These are phyloP conservation scores for Mactra quadrangularis DNA, from an alignment of 1,140 invertebrate species.

Conservation along the genomic window DNA sequence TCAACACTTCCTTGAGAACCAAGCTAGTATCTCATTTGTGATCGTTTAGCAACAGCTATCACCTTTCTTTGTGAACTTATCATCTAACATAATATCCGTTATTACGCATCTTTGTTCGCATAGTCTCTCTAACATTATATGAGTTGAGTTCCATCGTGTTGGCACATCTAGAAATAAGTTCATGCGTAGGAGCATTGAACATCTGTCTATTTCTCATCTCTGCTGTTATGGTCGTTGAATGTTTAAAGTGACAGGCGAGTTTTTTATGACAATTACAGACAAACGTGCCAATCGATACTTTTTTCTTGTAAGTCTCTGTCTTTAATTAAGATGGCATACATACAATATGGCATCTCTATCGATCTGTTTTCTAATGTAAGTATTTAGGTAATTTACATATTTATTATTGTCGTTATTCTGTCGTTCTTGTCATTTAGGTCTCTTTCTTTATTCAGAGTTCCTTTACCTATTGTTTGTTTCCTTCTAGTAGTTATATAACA, in stretches of 20 bases:
- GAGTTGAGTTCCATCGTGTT: conserved; percentile 67
- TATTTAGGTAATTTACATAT: too few relatives aligned
- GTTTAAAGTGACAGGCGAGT: neutral
- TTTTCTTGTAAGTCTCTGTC: too few relatives aligned
- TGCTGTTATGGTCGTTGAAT: conserved; percentile 15
- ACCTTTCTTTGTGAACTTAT: neutral
- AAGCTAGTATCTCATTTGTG: neutral
- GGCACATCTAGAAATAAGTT: conserved; percentile 64
- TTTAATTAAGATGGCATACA: too few relatives aligned
- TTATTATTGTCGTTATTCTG: too few relatives aligned
- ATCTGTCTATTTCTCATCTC: conserved; percentile 38
- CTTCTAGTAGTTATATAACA: too few relatives aligned
- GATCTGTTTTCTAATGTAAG: too few relatives aligned
- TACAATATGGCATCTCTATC: too few relatives aligned
- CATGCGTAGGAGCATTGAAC: conserved; percentile 45
- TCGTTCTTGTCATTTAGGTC: too few relatives aligned
- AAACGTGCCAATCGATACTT: too few relatives aligned
- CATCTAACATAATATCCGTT: conserved; percentile 1
- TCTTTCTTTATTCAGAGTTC: too few relatives aligned
- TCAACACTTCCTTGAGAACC: neutral
- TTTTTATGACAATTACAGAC: too few relatives aligned
- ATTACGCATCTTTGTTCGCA: conserved; percentile 55
- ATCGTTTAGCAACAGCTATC: neutral
- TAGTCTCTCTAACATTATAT: conserved; percentile 64
- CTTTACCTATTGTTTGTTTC: too few relatives aligned